Conservation (phyloP, 2,888 invertebrate genomes). For the Dasysyrphus tricinctus region DNA sequence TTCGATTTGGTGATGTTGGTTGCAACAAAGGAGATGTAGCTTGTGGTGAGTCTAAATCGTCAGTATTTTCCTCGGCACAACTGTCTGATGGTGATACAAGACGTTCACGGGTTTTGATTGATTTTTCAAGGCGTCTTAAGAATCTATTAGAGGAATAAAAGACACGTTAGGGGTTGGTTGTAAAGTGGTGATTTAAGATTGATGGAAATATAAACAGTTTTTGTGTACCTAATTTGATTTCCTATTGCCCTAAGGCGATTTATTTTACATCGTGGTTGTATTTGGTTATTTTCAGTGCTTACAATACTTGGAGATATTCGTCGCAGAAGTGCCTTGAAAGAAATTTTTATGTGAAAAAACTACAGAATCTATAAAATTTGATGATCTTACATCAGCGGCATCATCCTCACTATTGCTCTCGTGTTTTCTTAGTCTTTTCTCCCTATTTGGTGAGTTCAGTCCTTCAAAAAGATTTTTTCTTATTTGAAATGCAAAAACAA, state of each 20-base stretch:
- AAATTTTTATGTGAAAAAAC: not conserved
- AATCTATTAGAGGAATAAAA: conserved; percentile 84
- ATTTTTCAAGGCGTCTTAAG: conserved; percentile 88
- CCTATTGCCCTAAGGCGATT: conserved; percentile 89
- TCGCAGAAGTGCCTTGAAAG: conserved; percentile 85
- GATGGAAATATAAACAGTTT: not conserved
- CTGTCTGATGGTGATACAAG: conserved; percentile 84
- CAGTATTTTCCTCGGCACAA: conserved; percentile 84
- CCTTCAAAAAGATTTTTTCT: conserved; percentile 58
- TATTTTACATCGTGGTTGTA: conserved; percentile 84
- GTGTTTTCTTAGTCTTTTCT: conserved; percentile 82
- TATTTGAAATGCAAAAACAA: not conserved
- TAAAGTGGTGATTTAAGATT: not conserved
- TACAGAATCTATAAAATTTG: not conserved
- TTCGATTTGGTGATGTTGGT: conserved; percentile 77
- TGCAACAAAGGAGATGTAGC: conserved; percentile 86
- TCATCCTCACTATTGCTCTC: conserved; percentile 84
- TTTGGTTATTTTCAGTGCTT: conserved; percentile 83
- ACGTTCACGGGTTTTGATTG: conserved; percentile 88
- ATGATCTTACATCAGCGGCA: conserved; percentile 83
- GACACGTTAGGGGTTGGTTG: not conserved
- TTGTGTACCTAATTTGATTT: conserved; percentile 90
- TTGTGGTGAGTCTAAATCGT: conserved; percentile 87
- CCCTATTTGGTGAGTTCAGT: conserved; percentile 78
- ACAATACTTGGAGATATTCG: conserved; percentile 86